Evolutionary conservation across 2,113 vertebrate genomes (phyloP), one percentile per base, ranked within the genome.

Genomic region (Sturnira hondurensis): DNA sequence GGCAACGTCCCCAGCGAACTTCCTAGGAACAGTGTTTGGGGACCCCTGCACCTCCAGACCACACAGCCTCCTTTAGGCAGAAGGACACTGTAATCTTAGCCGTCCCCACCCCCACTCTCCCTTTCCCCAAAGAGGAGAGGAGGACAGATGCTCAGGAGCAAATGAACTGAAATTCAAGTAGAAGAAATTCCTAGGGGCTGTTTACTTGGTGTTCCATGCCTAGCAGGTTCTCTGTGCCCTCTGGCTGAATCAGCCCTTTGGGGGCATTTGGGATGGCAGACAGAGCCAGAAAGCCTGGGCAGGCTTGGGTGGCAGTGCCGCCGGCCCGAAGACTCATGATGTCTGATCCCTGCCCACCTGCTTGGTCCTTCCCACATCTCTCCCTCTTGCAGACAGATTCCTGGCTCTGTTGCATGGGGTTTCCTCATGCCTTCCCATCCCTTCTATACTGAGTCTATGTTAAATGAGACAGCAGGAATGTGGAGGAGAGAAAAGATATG

Each of bases 191-290:
- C 80, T 83, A 10, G 31, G 92, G 63, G 94, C 93, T 98, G 97
- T 98, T 97, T 98, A 98, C 97, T 95, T 92, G 96, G 97, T 96
- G 93, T 97, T 63, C 90, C 84, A 78, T 97, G 96, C 92, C 85
- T 97, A 73, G 89, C 92, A 41, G 86, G n/a, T 95, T 97, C 90
- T 92, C 78, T 68, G 68, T 93, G 84, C 89, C 97, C 92, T 94
- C 92, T 95, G 89, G 89, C 95, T 96, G 86, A 91, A 87, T 81
- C 80, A 87, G 7, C 31, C 26, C 52, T 47, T 78, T n/a, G 65
- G 22, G 5, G 76, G 33, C 0, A 0, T 8, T 43, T 17, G 2
- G 12, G 24, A 38, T 7, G 13, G 54, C 58, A 36, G 47, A 28
- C 1, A 0, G 63, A 41, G 86, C 93, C 96, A 96, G 74, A 36